A percentile compares a stretch with the other conserved stretches of the same genome.
Evolutionary conservation across 2,113 vertebrate genomes (phyloP).

Genomic region (Cryptoleucopteryx plumbea): DNA sequence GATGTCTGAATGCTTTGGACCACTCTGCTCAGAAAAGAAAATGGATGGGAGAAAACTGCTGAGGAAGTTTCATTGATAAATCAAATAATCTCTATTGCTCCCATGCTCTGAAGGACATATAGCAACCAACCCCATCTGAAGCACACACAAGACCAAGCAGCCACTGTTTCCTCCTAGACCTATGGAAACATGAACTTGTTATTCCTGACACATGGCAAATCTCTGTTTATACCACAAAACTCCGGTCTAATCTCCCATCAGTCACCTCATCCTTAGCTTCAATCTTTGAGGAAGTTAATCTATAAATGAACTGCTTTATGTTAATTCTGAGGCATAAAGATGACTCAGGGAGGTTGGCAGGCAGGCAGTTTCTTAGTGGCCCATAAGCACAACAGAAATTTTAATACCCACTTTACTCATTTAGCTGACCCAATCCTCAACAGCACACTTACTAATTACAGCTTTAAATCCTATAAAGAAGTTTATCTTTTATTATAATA

Average conservation of each 20-base stretch:
- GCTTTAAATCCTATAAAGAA: slow-evolving; percentile 22
- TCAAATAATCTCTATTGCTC: neutral
- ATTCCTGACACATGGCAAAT: neutral
- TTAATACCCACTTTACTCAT: slow-evolving; percentile 24
- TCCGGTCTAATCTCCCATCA: neutral
- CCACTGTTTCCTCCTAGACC: neutral
- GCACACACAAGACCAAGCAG: neutral
- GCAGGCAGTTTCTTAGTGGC: neutral
- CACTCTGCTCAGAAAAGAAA: neutral
- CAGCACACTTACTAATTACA: slow-evolving; percentile 1
- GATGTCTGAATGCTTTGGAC: neutral
- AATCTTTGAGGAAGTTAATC: neutral
- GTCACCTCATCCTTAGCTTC: neutral
- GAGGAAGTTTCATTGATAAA: neutral
- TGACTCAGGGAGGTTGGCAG: slow-evolving; percentile 45
- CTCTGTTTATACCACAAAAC: neutral
- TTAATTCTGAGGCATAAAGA: neutral
- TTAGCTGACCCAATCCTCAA: slow-evolving; percentile 10
- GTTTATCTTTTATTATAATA: slow-evolving; percentile 25
- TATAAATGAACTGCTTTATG: neutral
- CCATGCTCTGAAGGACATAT: neutral
- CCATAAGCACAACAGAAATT: slow-evolving; percentile 29
- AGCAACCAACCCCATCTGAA: neutral
- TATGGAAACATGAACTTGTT: neutral
- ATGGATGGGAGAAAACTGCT: neutral